Conservation (phyloP, 2,797 vertebrate genomes). For the Etheostoma nigrum region DNA sequence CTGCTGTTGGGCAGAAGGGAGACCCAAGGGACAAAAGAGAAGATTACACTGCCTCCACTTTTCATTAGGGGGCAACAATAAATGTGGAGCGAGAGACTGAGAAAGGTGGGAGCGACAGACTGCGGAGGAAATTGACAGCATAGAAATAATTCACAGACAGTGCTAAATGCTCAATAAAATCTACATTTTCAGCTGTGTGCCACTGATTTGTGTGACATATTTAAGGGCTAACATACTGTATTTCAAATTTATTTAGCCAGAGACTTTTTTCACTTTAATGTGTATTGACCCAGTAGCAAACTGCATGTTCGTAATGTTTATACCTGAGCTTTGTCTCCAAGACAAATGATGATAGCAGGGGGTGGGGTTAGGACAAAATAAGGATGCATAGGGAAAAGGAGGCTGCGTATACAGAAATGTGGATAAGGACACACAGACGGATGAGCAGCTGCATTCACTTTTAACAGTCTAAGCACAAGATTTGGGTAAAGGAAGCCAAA, state of each 20-base stretch:
- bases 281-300: conserved; percentile 17
- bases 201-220: conserved; percentile 54
- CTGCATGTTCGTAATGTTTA: conserved; percentile 1
- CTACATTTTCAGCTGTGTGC: conserved; percentile 33
- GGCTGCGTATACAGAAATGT: conserved; percentile 31
- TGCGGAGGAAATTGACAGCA: conserved; percentile 25
- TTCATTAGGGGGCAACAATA: conserved; percentile 73
- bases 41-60: conserved; percentile 77
- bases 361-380: not conserved
- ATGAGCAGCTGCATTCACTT: conserved; percentile 57
- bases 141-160: conserved; percentile 44
- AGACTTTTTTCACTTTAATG: conserved; percentile 13
- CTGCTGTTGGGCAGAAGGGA: conserved; percentile 60
- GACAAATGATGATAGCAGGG: conserved; percentile 7
- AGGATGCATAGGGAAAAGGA: conserved; percentile 14
- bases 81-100: conserved; percentile 48
- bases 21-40: conserved; percentile 69
- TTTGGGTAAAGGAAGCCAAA: conserved; percentile 59
- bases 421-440: conserved; percentile 32
- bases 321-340: not conserved
- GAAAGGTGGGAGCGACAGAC: conserved; percentile 18
- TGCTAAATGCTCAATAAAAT: conserved; percentile 52
- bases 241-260: conserved; percentile 40
- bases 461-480: conserved; percentile 66
- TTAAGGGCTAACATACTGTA: conserved; percentile 40